Evolutionary conservation across 2,113 vertebrate species (phyloP).

Genomic region (Amblyornis subalaris): DNA sequence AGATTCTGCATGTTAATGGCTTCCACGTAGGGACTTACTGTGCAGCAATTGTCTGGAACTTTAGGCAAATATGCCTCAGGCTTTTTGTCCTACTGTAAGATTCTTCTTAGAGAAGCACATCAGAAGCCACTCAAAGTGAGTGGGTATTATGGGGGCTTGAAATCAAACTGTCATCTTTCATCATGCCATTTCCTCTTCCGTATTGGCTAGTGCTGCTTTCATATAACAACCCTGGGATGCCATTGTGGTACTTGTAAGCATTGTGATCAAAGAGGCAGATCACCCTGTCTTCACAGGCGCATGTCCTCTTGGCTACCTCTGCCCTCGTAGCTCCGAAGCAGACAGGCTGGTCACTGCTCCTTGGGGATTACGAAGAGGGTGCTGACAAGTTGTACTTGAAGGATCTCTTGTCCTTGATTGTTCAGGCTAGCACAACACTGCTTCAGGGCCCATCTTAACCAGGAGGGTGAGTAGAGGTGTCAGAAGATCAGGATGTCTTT

Average conservation of each 20-base stretch:
- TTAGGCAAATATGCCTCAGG: neutral
- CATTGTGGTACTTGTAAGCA: neutral
- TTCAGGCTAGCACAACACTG: neutral
- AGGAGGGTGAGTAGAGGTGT: neutral
- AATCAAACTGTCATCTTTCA: neutral
- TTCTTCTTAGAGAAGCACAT: neutral
- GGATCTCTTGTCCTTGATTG: neutral
- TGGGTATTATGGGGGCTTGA: neutral
- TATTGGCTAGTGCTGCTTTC: neutral
- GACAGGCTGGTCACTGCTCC: neutral
- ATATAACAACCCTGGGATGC: neutral
- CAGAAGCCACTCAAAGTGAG: neutral
- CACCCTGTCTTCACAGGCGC: neutral
- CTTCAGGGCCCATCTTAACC: neutral
- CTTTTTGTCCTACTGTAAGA: neutral
- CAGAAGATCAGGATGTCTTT: neutral
- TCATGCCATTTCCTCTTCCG: neutral
- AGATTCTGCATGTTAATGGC: neutral
- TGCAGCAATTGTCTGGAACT: neutral
- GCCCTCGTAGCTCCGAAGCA: neutral
- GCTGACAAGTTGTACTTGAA: rapidly evolving
- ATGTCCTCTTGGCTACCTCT: neutral
- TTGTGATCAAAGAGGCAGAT: neutral
- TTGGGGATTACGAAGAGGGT: neutral
- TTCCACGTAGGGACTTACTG: neutral